A percentile compares a stretch with the other conserved stretches of the same genome.
These are phyloP conservation scores for Sander vitreus DNA, from an alignment of 2,113 vertebrate species.

Conservation along the genomic window DNA sequence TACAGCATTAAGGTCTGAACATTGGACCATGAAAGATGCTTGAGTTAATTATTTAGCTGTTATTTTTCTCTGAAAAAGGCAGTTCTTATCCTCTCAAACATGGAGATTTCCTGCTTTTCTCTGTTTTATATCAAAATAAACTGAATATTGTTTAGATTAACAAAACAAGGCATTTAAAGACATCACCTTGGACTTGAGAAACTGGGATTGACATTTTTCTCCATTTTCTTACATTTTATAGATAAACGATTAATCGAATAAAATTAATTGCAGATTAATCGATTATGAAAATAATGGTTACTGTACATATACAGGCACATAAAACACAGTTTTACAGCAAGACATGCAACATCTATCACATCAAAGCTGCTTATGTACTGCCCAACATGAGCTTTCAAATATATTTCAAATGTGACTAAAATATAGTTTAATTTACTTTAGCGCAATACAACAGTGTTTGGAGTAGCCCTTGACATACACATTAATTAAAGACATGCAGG, in stretches of 20 bases:
- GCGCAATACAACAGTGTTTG: conserved; percentile 12
- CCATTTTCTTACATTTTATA: too few species aligned
- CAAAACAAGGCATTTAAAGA: too few species aligned
- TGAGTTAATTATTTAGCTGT: not conserved
- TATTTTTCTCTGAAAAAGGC: not conserved
- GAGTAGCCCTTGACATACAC: conserved; percentile 48
- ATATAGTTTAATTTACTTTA: conserved; percentile 22
- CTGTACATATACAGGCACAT: not conserved
- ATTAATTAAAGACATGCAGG: conserved; percentile 67
- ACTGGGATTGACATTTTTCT: too few species aligned
- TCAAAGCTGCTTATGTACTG: not conserved
- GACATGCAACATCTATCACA: not conserved
- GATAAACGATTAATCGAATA: too few species aligned
- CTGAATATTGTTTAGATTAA: too few species aligned
- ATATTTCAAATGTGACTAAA: not conserved
- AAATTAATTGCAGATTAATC: too few species aligned
- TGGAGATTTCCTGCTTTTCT: too few species aligned
- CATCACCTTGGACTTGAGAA: too few species aligned
- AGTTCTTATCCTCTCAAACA: too few species aligned
- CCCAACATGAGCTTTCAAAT: conserved; percentile 17
- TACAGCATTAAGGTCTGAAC: not conserved
- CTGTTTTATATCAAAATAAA: too few species aligned
- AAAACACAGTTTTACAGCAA: not conserved
- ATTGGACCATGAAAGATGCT: not conserved
- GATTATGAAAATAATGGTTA: too few species aligned